phyloP scores from a whole-genome alignment of 2,113 vertebrate genomes.

The Nothoprocta pentlandii region DNA sequence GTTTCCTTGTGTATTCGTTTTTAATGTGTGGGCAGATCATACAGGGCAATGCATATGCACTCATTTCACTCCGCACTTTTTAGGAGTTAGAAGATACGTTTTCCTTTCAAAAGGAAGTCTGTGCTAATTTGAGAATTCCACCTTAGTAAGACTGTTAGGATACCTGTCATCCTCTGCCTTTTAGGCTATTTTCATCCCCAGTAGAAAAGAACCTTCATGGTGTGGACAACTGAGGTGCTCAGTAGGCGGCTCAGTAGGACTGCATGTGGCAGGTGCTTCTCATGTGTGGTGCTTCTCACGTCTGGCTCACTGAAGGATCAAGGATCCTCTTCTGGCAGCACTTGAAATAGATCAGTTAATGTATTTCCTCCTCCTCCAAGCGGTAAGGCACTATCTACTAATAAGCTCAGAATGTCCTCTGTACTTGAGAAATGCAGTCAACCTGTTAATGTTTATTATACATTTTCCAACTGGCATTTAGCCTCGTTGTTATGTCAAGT shows the following conservation, averaged over 20 bases:
- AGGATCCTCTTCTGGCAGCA: background rate
- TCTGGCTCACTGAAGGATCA: background rate
- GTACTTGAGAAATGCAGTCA: background rate
- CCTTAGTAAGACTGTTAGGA: fast-evolving
- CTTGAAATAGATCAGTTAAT: background rate
- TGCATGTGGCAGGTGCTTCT: background rate
- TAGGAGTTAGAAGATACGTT: background rate
- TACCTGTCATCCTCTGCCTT: background rate
- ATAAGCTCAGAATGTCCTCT: background rate
- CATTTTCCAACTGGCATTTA: background rate
- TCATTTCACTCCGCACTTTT: background rate
- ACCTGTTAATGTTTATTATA: background rate
- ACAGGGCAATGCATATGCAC: background rate
- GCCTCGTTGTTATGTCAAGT: background rate
- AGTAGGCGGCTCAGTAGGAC: background rate
- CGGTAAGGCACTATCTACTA: background rate
- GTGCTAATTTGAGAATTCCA: background rate
- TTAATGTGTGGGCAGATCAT: background rate
- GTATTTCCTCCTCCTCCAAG: background rate
- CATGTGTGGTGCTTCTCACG: background rate
- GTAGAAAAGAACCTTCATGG: background rate
- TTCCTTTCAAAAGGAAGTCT: background rate
- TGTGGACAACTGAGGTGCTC: background rate
- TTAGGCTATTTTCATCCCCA: background rate
- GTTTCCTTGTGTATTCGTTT: background rate